phyloP scores from a whole-genome alignment of 2,113 vertebrate genomes.

The Mesocricetus auratus region DNA sequence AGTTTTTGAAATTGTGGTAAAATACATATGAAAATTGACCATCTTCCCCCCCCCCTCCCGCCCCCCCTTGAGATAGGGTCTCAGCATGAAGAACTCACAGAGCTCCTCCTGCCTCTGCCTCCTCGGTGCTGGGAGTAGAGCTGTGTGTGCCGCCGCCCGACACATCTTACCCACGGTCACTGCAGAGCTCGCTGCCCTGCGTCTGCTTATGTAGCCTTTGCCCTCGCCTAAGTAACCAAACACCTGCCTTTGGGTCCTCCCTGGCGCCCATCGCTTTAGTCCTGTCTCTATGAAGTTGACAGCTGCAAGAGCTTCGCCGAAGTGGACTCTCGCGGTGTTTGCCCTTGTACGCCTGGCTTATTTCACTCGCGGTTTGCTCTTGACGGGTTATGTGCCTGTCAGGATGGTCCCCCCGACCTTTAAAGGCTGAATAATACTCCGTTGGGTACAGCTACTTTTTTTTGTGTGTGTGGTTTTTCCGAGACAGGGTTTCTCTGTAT shows the following conservation, averaged over 20 bases:
- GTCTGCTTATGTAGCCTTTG: too few species aligned
- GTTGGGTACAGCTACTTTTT: background rate
- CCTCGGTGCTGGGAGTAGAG: background rate
- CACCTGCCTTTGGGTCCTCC: background rate
- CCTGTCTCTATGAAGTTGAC: background rate
- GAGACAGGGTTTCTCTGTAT: too few species aligned
- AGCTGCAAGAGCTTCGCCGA: background rate
- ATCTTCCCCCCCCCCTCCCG: background rate
- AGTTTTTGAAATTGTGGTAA: background rate
- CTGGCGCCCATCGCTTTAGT: background rate
- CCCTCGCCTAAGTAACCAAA: too few species aligned
- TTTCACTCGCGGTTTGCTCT: background rate
- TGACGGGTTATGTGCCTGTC: background rate
- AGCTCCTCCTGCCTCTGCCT: background rate
- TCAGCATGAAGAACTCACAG: background rate
- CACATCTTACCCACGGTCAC: background rate
- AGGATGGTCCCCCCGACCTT: background rate
- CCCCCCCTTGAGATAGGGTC: background rate
- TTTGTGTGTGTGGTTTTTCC: too few species aligned
- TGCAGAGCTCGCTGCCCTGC: background rate
- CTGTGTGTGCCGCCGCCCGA: background rate
- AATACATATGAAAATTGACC: background rate
- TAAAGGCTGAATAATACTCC: background rate
- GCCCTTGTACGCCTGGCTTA: background rate
- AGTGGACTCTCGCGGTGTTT: background rate